Evolutionary conservation across 2,888 invertebrate genomes (phyloP), one percentile per base, ranked within the genome.

Genomic region (Nemotelus nigrinus): DNA sequence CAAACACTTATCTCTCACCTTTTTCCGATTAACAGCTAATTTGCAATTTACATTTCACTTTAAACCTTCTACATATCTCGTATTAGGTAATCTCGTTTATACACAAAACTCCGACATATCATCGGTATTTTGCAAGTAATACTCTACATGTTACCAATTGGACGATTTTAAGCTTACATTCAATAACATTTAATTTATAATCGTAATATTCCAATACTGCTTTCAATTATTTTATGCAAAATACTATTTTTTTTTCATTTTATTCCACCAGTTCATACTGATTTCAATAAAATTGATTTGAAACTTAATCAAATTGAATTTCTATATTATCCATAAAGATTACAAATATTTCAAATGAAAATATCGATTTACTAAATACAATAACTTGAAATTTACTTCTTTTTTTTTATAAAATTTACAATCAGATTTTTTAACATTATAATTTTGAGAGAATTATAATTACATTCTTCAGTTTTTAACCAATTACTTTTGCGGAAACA

Each of bases 111-210:
- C 25, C 1, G 25, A 25, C 25, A 25, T 25, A 25, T 25, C 25
- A 25, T 25, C 25, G 25, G 25, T 25, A 25, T 25, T 25, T 25
- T 25, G 25, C 41, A 43, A 70, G 53, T 53, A 43, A 70, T 53
- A 70, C 53, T 70, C 55, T 70, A 63, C 39, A 53, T 25, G 60
- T 67, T 78, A 63, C 75, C 71, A 53, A 65, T 65, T 78, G 63
- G 64, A 71, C 71, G 64, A 70, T 75, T 76, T 76, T 44, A 64
- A 64, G 65, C 63, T 76, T 76, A 64, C 25, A 64, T 64, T 64
- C n/a, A 63, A 41, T 63, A 6, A 63, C 50, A 50, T 50, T 41
- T 43, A 43, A 25, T 25, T 41, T 63, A 63, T 7, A 41, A 41
- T 63, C 63, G 25, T 25, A 41, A 63, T 41, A 41, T 63, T 63